Evolutionary conservation across 2,113 vertebrate species (phyloP), one percentile per base, ranked within the genome.

Genomic region (Erythrocercus mccallii): DNA sequence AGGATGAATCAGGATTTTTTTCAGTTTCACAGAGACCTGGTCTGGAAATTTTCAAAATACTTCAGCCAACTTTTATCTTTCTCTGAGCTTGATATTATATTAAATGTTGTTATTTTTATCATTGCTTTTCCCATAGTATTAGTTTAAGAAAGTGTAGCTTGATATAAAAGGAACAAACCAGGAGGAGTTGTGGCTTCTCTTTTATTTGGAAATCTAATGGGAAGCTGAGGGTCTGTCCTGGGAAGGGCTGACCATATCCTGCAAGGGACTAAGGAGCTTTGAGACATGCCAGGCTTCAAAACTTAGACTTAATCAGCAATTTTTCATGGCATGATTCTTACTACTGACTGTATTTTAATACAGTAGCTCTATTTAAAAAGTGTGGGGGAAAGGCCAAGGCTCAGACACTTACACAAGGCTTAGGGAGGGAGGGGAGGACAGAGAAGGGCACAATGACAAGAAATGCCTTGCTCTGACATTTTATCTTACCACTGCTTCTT

Each of bases 361-460:
- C 5, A 68, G 35, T 8, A 74, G 16, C 11, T 50, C 9, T 33
- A 71, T 64, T 70, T 47, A 11, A 53, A 19, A 2, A 8, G 4
- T 0, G 1, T 15, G 22, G 10, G 35, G 4, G 17, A 57, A 37
- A 54, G 6, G 11, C 9, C 0, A 0, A 62, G 28, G 47, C 51
- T 70, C 47, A 70, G 89, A 16, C 47, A 28, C 28, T n/a, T 42
- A 30, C 38, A 37, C 8, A 11, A 40, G 37, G 22, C 50, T 64
- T 24, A 30, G 24, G 47, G 31, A 30, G 24, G 47, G 31, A 42
- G 14, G 28, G 20, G 45, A 78, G 7, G 35, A 50, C 9, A 14
- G 35, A 57, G 21, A 58, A 76, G 33, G 6, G 18, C 30, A 30
- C 18, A n/a, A 64, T 27, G 35, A 56, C 54, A 80, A 72, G 53